phyloP scores from a whole-genome alignment of 1,140 invertebrate genomes.

The Wasmannia auropunctata region DNA sequence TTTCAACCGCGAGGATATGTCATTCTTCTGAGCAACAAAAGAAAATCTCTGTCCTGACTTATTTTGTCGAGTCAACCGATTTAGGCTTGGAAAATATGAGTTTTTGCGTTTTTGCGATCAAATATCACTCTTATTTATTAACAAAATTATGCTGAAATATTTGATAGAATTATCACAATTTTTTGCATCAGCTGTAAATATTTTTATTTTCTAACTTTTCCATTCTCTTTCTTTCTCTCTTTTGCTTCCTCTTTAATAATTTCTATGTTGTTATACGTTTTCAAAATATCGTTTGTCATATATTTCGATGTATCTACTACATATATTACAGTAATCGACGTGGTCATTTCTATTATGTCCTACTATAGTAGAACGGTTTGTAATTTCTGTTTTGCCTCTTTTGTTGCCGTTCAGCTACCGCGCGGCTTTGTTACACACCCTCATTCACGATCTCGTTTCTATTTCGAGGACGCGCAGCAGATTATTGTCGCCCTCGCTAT shows the following conservation, averaged over 20 bases:
- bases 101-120: neutral
- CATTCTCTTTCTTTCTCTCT: neutral
- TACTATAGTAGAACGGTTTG: neutral
- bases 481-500: conserved; percentile 3
- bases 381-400: conserved; percentile 26
- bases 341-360: neutral
- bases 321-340: neutral
- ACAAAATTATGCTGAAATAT: conserved; percentile 11
- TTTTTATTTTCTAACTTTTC: neutral
- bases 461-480: neutral
- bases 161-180: neutral
- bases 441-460: conserved; percentile 18
- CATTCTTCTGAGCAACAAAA: conserved; percentile 53
- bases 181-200: neutral
- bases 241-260: neutral
- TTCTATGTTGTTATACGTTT: neutral
- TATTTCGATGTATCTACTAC: neutral
- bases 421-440: neutral
- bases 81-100: neutral
- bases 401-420: neutral
- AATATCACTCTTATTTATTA: neutral
- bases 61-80: neutral
- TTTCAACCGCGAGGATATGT: conserved; percentile 49
- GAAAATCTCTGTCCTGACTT: neutral
- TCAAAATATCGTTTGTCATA: neutral